Base-by-base conservation (phyloP, 2,797 vertebrate genomes). In the Chaetophractus vellerosus region DNA sequence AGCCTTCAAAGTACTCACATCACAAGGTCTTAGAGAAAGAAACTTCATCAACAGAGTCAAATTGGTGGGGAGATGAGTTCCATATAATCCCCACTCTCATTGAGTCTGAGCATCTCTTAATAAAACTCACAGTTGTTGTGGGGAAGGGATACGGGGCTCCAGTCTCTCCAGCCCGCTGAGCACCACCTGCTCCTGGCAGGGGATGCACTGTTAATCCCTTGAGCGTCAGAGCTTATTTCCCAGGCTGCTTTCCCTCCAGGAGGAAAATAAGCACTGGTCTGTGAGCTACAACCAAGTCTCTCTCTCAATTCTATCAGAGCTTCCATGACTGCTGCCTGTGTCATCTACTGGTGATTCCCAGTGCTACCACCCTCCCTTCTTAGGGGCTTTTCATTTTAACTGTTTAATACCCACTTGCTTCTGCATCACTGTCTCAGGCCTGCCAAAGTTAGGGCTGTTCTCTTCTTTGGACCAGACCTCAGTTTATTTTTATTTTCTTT, bases 91-190 rank as follows among this genome's bases (percentile, higher is more conserved):
- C 79, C 61, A 78, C 36, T 92, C 93, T 91, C 95, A 93, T 71
- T 0, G 66, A 85, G 87, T 95, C 93, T 88, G 91, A 95, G 86
- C 83, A 26, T 94, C 95, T 95, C 96, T 97, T 97, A 97, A 96
- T 97, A 97, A 97, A 96, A 92, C 75, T 96, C 97, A 93, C 96
- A 97, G 97, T 97, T 94, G 94, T 93, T 78, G 75, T 83, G 64
- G 92, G 95, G 85, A 96, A 96, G 79, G 95, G 79, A 95, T 85
- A 69, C 31, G 87, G 85, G 88, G 57, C 90, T 95, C 41, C 88
- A 82, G 69, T 88, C 55, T 96, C 91, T 95, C n/a, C 82, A 94
- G 95, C 96, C 95, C 0, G 61, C 96, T 96, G 96, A 95, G 97
- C 66, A 92, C 96, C 96, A 97, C 96, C 93, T 97, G 97, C 86